These are phyloP conservation scores for Eurois occulta DNA, from an alignment of 2,888 invertebrate genomes.

Conservation along the genomic window DNA sequence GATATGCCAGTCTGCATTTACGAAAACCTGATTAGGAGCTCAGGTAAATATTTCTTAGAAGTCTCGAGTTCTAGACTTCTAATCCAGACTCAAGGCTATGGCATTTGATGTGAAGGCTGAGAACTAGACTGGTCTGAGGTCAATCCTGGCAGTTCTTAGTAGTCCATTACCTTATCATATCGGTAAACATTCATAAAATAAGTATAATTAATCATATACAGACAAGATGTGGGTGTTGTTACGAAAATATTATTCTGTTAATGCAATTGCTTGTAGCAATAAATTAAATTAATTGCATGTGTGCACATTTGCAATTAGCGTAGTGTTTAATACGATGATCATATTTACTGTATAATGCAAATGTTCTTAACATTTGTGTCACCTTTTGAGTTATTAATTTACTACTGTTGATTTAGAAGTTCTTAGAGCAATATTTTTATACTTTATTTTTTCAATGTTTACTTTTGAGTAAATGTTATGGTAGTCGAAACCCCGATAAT, in stretches of 20 bases:
- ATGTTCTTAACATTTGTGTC: slow-evolving; percentile 23
- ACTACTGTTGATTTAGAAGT: slow-evolving; percentile 1
- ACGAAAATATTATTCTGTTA: slow-evolving; percentile 18
- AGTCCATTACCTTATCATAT: slow-evolving; percentile 37
- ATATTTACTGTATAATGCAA: slow-evolving; percentile 30
- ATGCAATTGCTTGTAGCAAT: slow-evolving; percentile 36
- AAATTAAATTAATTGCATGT: slow-evolving; percentile 36
- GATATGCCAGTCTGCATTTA: slow-evolving; percentile 57
- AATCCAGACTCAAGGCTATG: slow-evolving; percentile 59
- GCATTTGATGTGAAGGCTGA: slow-evolving; percentile 56
- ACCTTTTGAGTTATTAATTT: slow-evolving; percentile 15
- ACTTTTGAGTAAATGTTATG: background rate
- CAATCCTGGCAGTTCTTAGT: slow-evolving; percentile 41
- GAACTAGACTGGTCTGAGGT: slow-evolving; percentile 42
- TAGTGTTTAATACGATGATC: slow-evolving; percentile 17
- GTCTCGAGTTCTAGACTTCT: slow-evolving; percentile 67
- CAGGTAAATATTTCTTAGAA: slow-evolving; percentile 73
- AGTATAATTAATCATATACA: slow-evolving; percentile 43
- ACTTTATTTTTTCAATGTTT: background rate
- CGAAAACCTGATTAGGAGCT: slow-evolving; percentile 62
- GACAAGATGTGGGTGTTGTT: slow-evolving; percentile 30
- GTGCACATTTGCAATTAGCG: background rate
- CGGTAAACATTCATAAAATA: background rate
- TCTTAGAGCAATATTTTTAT: background rate
- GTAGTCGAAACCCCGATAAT: background rate